Percentiles rank a stretch among this genome's conserved stretches.
Evolutionary conservation across 2,113 vertebrate species (phyloP).

Genomic region (Hylia prasina): DNA sequence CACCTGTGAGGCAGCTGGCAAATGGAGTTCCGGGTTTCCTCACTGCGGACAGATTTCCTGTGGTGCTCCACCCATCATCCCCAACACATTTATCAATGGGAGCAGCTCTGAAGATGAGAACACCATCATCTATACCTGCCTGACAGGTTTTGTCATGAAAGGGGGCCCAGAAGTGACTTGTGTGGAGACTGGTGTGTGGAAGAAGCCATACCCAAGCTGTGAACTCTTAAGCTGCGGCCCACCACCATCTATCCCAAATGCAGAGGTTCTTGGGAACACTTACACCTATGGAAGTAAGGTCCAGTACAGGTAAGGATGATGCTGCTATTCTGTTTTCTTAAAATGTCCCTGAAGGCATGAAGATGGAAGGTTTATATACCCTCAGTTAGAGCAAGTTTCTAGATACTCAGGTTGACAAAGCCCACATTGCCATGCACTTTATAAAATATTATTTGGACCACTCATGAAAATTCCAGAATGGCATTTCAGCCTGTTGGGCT

Average conservation of each 20-base stretch:
- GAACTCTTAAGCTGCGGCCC: slow-evolving; percentile 84
- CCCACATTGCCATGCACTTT: not conserved
- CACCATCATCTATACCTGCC: slow-evolving; percentile 84
- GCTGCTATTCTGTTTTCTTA: not conserved
- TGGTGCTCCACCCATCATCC: slow-evolving; percentile 76
- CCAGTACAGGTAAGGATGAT: slow-evolving; percentile 85
- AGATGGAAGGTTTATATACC: not conserved
- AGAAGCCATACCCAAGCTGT: slow-evolving; percentile 82
- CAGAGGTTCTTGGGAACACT: slow-evolving; percentile 71
- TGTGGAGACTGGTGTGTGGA: slow-evolving; percentile 82
- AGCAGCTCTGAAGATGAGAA: slow-evolving; percentile 74
- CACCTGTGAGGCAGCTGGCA: slow-evolving; percentile 80
- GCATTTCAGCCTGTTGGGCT: not conserved
- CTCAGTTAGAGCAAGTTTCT: not conserved
- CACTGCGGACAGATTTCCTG: slow-evolving; percentile 81
- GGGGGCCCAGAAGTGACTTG: slow-evolving; percentile 82
- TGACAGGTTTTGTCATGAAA: slow-evolving; percentile 78
- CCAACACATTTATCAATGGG: slow-evolving; percentile 82
- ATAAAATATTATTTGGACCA: not conserved
- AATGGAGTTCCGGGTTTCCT: slow-evolving; percentile 88
- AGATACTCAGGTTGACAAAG: not conserved
- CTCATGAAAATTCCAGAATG: not conserved
- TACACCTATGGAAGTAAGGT: slow-evolving; percentile 85
- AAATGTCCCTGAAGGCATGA: not conserved
- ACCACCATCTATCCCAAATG: slow-evolving; percentile 80